A percentile compares a stretch with the other conserved stretches of the same genome.
These are phyloP conservation scores for Takifugu bimaculatus DNA, from an alignment of 2,113 vertebrate genomes.

Conservation along the genomic window DNA sequence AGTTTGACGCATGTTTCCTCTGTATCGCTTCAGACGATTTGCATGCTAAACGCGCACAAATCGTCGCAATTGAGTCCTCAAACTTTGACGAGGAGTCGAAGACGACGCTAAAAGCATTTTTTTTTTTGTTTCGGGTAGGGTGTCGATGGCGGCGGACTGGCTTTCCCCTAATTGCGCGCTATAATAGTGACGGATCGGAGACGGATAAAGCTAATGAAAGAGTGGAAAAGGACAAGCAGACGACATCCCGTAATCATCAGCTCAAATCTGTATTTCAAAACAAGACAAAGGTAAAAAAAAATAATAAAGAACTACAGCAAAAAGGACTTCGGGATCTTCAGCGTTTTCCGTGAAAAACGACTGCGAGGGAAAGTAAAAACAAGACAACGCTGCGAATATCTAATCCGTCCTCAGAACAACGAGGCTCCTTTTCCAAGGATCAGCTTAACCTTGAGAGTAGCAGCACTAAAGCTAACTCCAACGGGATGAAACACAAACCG, in stretches of 20 bases:
- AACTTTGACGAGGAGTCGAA: constrained; percentile 27
- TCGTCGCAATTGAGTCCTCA: constrained; percentile 8
- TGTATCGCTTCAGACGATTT: constrained; percentile 20
- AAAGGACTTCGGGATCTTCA: not conserved
- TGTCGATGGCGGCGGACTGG: constrained; percentile 39
- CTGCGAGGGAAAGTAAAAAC: no score
- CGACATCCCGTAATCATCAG: constrained; percentile 62
- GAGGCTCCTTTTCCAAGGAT: no score
- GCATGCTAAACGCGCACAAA: constrained; percentile 2
- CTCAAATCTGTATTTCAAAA: constrained; percentile 42
- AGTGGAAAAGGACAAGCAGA: constrained; percentile 39
- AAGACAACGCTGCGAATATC: no score
- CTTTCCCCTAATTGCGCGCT: constrained; percentile 55
- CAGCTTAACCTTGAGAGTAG: no score
- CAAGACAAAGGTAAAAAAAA: constrained; percentile 19
- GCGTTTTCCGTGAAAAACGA: no score
- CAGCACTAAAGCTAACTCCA: no score
- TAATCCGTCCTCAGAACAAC: no score
- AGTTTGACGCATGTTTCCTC: constrained; percentile 17
- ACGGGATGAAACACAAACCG: no score
- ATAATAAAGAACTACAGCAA: not conserved
- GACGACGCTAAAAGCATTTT: constrained; percentile 40
- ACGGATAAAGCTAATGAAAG: constrained; percentile 52
- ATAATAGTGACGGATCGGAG: constrained; percentile 44
- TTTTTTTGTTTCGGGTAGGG: constrained; percentile 5